These are phyloP conservation scores for Embiotoca jacksoni DNA, from an alignment of 2,113 vertebrate genomes.

Conservation along the genomic window DNA sequence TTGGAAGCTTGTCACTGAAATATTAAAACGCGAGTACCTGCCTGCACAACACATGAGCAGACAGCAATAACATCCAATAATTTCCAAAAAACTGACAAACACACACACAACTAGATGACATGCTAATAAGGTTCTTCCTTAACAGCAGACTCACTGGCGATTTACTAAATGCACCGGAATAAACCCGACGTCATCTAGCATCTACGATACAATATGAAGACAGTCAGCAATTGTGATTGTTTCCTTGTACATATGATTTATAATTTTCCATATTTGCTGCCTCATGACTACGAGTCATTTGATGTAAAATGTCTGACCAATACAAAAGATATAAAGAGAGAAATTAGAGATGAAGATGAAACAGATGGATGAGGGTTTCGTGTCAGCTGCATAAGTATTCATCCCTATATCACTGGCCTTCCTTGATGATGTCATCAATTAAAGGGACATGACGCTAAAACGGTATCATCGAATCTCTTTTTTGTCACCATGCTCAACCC, in stretches of 20 bases:
- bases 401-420: constrained; percentile 59
- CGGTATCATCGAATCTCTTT: constrained; percentile 13
- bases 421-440: constrained; percentile 74
- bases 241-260: no score
- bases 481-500: not conserved
- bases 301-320: not conserved
- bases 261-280: not conserved
- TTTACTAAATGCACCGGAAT: constrained; percentile 14
- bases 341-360: constrained; percentile 4
- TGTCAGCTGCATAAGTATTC: constrained; percentile 71
- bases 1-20: not conserved
- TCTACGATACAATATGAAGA: not conserved
- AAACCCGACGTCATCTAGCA: constrained; percentile 7
- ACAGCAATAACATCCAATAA: not conserved
- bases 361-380: constrained; percentile 30
- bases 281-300: not conserved
- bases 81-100: not conserved
- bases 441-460: constrained; percentile 70
- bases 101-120: constrained; percentile 7
- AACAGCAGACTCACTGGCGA: constrained; percentile 12
- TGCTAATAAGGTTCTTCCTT: constrained; percentile 32
- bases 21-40: not conserved
- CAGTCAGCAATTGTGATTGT: not conserved
- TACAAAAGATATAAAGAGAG: constrained; percentile 11
- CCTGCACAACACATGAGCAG: not conserved